phyloP scores from a whole-genome alignment of 2,888 invertebrate species.

The Falcaria lacertinaria region DNA sequence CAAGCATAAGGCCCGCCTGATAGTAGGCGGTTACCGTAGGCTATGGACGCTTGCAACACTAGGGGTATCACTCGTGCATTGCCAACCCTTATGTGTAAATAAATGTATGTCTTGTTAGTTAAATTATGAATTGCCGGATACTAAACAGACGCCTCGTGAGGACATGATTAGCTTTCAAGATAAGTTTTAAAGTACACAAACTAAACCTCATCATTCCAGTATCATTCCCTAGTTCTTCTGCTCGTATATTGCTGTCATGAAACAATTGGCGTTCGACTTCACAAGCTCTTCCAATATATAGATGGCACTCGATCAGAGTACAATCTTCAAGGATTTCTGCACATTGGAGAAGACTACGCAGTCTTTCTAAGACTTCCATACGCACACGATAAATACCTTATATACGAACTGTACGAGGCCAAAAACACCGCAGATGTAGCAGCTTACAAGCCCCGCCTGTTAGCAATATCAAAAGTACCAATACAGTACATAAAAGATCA shows the following conservation, averaged over 20 bases:
- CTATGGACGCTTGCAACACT: too few species aligned
- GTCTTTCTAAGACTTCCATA: conserved; percentile 50
- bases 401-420: conserved; percentile 62
- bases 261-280: conserved; percentile 44
- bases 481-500: conserved; percentile 58
- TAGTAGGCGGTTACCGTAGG: too few species aligned
- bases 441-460: conserved; percentile 40
- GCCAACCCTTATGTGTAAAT: too few species aligned
- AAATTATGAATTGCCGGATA: not conserved
- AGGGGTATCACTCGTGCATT: too few species aligned
- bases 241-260: conserved; percentile 17
- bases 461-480: conserved; percentile 61
- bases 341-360: conserved; percentile 60
- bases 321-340: conserved; percentile 50
- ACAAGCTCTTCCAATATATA: conserved; percentile 58
- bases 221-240: conserved; percentile 16
- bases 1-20: too few species aligned
- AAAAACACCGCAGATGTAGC: conserved; percentile 41
- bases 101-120: too few species aligned
- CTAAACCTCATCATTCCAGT: conserved; percentile 38
- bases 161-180: too few species aligned
- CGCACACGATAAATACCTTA: conserved; percentile 49
- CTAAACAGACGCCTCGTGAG: too few species aligned
- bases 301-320: conserved; percentile 57
- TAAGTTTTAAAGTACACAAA: too few species aligned